Base-by-base conservation (phyloP, 1,140 invertebrate genomes). In the Onthophagus taurus region DNA sequence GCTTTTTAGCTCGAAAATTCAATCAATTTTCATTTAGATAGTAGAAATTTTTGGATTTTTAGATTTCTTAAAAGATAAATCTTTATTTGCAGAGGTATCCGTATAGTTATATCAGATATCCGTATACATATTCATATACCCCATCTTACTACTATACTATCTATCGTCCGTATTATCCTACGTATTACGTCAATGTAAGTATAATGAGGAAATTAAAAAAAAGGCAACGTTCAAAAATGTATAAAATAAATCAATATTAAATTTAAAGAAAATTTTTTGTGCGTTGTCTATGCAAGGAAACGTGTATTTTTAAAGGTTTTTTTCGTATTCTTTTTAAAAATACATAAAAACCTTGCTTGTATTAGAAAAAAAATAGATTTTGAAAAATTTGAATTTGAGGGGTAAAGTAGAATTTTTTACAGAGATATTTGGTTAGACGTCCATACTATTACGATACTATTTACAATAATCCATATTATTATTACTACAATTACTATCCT, bases 131-230 rank as follows among this genome's bases (percentile, higher is more conserved):
- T 16, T 36, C 34, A 21, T 36, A 19, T 36, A 36, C 34, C 18
- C 34, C 34, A n/a, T 36, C 34, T 36, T 36, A 36, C 34, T 36
- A 36, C 34, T 36, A 36, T 36, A 36, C 34, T 36, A 3, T 36
- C 34, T 36, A 36, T 36, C 34, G 34, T 19, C 34, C 34, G 21
- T 36, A 36, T 20, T 36, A 36, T 36, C 34, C 34, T 36, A 36
- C 34, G 19, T 36, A 36, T 16, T 36, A 36, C 23, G 12, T 20
- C 2, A 36, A 36, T 12, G 34, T 36, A 36, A 36, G 34, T 36
- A 36, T 36, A n/a, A 20, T 19, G 19, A 20, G 5, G 19, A 19
- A 36, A 19, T 36, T n/a, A n/a, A n/a, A n/a, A n/a, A n/a, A n/a
- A n/a, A n/a, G 8, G 34, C 34, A 36, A 20, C 11, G 34, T n/a